Evolutionary conservation across 2,888 invertebrate species (phyloP).

Genomic region (Trileptium ribeirensis): DNA sequence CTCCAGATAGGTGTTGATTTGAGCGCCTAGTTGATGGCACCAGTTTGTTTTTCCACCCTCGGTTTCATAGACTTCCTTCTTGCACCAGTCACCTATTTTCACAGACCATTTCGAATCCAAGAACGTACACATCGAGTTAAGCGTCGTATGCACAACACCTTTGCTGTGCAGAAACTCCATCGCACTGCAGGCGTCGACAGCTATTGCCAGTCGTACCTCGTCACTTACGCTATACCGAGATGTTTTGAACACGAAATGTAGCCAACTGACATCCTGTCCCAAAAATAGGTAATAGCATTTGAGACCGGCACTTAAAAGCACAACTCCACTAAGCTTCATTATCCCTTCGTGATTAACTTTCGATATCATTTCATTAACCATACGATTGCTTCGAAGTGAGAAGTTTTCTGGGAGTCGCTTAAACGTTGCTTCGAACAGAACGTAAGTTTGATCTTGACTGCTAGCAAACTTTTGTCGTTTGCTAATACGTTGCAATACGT

Average conservation of each 20-base stretch:
- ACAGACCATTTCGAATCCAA: conserved; percentile 13
- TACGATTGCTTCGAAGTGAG: neutral
- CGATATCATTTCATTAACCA: neutral
- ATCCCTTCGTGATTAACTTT: neutral
- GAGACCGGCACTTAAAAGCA: neutral
- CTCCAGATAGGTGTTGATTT: neutral
- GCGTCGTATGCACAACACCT: neutral
- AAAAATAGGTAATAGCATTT: neutral
- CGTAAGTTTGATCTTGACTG: neutral
- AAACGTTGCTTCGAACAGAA: neutral
- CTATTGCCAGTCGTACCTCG: conserved; percentile 14
- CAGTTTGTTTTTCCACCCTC: conserved; percentile 3
- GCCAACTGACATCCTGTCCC: neutral
- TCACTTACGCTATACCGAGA: conserved; percentile 13
- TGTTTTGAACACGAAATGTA: conserved; percentile 11
- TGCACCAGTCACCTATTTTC: conserved; percentile 11
- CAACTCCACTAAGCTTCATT: neutral
- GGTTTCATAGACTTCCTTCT: neutral
- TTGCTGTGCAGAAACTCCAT: neutral
- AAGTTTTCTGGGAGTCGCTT: neutral
- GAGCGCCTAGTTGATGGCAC: neutral
- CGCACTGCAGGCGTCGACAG: neutral
- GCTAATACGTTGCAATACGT: neutral
- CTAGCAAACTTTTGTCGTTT: neutral
- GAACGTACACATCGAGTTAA: neutral